Percentiles rank a stretch among this genome's conserved stretches.
Conservation (phyloP, 2,888 invertebrate species). For the Morpho helenor region DNA sequence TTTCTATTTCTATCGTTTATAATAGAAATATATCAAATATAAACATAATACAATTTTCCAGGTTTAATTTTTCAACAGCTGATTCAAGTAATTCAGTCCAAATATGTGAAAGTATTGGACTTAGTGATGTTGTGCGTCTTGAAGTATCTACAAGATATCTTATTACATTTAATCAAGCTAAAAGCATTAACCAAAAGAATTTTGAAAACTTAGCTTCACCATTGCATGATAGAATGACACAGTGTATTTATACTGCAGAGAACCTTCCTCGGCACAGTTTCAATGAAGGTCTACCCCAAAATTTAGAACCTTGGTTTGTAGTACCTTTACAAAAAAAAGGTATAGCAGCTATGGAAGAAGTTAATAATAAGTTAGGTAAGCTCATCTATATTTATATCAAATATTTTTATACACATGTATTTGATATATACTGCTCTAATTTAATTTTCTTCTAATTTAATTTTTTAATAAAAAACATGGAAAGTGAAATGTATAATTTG, state of each 20-base stretch:
- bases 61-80: constrained; percentile 96
- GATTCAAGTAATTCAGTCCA: constrained; percentile 98
- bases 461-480: no score
- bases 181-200: constrained; percentile 50
- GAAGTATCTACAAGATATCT: constrained; percentile 91
- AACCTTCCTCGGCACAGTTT: constrained; percentile 83
- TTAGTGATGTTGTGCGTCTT: constrained; percentile 86
- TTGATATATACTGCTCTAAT: no score
- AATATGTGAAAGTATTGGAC: constrained; percentile 91
- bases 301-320: constrained; percentile 86
- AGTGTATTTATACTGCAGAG: constrained; percentile 87
- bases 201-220: constrained; percentile 75
- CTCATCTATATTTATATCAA: no score
- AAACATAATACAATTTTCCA: constrained; percentile 42
- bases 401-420: no score
- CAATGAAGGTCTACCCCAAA: constrained; percentile 81
- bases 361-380: constrained; percentile 86
- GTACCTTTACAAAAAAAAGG: constrained; percentile 91
- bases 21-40: no score
- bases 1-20: no score
- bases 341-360: constrained; percentile 87
- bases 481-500: no score
- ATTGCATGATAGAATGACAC: constrained; percentile 96
- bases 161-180: constrained; percentile 67
- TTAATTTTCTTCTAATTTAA: no score